phyloP scores from a whole-genome alignment of 23 tunicate species.

The Ciona savignyi region DNA sequence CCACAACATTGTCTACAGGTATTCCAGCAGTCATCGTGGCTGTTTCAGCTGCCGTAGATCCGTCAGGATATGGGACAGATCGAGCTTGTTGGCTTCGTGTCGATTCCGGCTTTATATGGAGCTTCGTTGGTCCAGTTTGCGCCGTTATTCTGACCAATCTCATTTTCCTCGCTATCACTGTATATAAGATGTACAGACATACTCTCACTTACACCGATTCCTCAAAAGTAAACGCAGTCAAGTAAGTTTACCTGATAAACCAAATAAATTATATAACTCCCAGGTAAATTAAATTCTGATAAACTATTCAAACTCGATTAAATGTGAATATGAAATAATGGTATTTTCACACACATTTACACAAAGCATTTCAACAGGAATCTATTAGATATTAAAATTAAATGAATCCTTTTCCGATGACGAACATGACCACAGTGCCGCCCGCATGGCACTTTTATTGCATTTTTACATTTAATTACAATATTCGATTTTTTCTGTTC shows the following conservation, averaged over 20 bases:
- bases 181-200: slow-evolving; percentile 60
- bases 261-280: no score
- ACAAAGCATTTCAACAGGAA: no score
- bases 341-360: no score
- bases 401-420: no score
- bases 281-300: no score
- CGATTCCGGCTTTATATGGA: slow-evolving; percentile 75
- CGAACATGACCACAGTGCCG: no score
- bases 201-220: slow-evolving; percentile 37
- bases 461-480: no score
- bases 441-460: no score
- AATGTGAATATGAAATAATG: no score
- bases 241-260: slow-evolving; percentile 69
- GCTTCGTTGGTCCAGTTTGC: slow-evolving; percentile 84
- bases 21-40: slow-evolving; percentile 73
- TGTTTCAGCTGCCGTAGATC: slow-evolving; percentile 60
- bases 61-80: slow-evolving; percentile 52
- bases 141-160: slow-evolving; percentile 59
- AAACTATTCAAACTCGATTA: no score
- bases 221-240: slow-evolving; percentile 44
- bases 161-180: slow-evolving; percentile 53
- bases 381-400: no score
- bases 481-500: no score
- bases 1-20: slow-evolving; percentile 45
- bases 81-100: slow-evolving; percentile 68